Percentiles rank a stretch among this genome's conserved stretches.
These are phyloP conservation scores for Stenodera caucasica DNA, from an alignment of 2,888 invertebrate genomes.

Conservation along the genomic window DNA sequence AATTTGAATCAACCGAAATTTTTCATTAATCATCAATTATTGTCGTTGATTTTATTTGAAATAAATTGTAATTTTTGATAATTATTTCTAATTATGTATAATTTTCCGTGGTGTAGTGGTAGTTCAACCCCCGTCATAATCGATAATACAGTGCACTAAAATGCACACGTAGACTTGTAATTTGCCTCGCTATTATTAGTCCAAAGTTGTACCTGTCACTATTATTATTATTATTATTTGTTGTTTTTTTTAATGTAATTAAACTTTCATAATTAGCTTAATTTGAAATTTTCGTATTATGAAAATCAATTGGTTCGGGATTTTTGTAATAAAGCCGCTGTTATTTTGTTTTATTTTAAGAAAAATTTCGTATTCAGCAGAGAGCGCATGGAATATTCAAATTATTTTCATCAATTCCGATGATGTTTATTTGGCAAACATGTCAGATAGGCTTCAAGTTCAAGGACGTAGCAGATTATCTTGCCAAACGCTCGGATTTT, in stretches of 20 bases:
- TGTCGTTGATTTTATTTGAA: background rate
- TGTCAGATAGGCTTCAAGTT: background rate
- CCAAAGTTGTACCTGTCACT: constrained; percentile 1
- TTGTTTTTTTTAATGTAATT: background rate
- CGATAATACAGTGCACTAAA: constrained; percentile 9
- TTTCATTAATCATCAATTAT: no score
- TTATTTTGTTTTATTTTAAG: no score
- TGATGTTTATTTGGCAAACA: constrained; percentile 2
- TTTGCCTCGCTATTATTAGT: background rate
- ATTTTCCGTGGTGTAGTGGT: background rate
- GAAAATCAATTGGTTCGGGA: no score
- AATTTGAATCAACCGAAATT: background rate
- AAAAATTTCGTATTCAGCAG: no score
- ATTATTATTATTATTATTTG: background rate
- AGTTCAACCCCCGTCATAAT: background rate
- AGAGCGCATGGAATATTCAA: background rate
- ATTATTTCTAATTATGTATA: no score
- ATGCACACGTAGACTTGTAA: background rate
- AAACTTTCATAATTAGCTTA: no score
- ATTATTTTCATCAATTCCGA: background rate
- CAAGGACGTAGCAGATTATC: background rate
- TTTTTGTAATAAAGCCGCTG: no score
- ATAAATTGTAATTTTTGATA: no score
- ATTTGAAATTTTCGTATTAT: no score
- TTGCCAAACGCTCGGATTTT: background rate